These are phyloP conservation scores for Digitonthophagus gazella DNA, from an alignment of 2,888 invertebrate species.

Conservation along the genomic window DNA sequence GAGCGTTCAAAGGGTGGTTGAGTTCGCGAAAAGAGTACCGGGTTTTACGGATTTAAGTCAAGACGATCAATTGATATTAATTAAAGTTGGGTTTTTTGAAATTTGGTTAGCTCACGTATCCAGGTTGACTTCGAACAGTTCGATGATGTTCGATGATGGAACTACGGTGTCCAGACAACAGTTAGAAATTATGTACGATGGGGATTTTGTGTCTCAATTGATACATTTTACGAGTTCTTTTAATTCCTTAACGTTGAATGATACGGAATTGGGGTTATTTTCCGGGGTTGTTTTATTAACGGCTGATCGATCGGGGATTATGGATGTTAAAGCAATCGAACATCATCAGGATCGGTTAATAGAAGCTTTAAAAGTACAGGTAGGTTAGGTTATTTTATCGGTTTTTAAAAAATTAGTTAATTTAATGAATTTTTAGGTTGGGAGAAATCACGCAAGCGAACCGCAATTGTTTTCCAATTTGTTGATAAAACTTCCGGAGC, in stretches of 20 bases:
- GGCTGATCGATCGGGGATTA: conserved; percentile 76
- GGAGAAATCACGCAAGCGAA: conserved; percentile 61
- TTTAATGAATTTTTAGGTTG: conserved; percentile 48
- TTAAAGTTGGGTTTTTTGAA: conserved; percentile 96
- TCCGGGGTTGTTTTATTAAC: conserved; percentile 82
- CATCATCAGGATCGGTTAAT: conserved; percentile 77
- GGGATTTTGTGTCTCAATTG: conserved; percentile 77
- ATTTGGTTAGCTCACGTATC: conserved; percentile 89
- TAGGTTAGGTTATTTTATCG: no score
- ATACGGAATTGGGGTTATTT: conserved; percentile 87
- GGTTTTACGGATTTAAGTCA: conserved; percentile 88
- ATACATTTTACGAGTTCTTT: conserved; percentile 78
- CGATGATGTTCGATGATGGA: conserved; percentile 88
- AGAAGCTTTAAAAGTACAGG: conserved; percentile 84
- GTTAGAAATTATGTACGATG: conserved; percentile 81
- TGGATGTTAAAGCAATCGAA: conserved; percentile 75
- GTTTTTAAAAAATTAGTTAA: background rate
- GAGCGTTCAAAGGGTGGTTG: conserved; percentile 89
- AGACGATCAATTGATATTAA: conserved; percentile 94
- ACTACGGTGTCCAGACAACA: conserved; percentile 79
- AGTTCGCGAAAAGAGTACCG: conserved; percentile 93
- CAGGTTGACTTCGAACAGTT: conserved; percentile 71
- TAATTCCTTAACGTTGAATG: conserved; percentile 74
- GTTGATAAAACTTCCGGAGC: conserved; percentile 67
- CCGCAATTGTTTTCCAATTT: conserved; percentile 59